phyloP scores from a whole-genome alignment of 2,113 vertebrate species.

The Vidua chalybeata region DNA sequence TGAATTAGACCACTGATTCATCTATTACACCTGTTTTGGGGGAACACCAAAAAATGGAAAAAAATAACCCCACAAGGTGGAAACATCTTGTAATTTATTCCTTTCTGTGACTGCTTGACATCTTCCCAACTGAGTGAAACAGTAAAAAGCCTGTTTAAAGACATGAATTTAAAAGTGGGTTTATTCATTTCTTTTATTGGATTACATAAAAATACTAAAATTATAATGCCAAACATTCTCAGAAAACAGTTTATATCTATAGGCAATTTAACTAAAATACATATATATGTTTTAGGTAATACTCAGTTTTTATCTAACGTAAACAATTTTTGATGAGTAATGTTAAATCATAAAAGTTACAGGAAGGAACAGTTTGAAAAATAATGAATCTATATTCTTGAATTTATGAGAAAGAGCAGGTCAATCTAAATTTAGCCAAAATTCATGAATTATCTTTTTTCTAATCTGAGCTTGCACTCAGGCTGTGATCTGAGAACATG shows the following conservation, averaged over 20 bases:
- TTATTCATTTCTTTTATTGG: neutral
- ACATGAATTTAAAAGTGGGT: neutral
- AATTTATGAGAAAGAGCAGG: neutral
- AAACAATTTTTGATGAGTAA: neutral
- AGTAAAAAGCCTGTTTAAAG: neutral
- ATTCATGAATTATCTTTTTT: neutral
- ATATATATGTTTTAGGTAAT: neutral
- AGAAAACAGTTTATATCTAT: neutral
- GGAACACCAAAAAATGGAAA: neutral
- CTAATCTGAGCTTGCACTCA: neutral
- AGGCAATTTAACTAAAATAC: neutral
- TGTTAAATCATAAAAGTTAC: neutral
- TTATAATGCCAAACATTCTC: neutral
- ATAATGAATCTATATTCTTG: neutral
- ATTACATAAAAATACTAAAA: neutral
- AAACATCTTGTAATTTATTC: neutral
- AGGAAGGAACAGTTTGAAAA: neutral
- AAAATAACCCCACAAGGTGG: neutral
- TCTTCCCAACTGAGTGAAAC: neutral
- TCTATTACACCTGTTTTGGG: slow-evolving; percentile 26
- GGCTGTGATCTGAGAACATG: neutral
- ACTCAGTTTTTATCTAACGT: neutral
- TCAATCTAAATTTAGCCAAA: neutral
- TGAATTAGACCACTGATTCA: slow-evolving; percentile 34
- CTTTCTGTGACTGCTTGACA: neutral